Percentiles rank a stretch among this genome's conserved stretches.
Conservation (phyloP, 2,888 invertebrate genomes). For the Eupeodes luniger region DNA sequence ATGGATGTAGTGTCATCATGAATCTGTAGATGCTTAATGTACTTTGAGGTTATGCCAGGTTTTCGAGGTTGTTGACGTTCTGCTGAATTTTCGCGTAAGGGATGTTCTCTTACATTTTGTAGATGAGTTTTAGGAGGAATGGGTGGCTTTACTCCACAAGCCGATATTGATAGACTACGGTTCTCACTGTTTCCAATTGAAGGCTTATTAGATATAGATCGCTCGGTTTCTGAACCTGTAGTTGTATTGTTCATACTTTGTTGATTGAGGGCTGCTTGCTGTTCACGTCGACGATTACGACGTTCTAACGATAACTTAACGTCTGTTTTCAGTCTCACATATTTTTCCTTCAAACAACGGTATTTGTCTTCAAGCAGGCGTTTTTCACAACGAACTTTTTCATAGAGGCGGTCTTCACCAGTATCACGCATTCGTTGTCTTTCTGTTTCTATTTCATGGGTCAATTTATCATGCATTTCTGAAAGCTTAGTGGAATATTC, state of each 20-base stretch:
- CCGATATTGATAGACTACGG: constrained; percentile 77
- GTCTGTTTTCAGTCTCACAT: constrained; percentile 91
- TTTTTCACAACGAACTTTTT: constrained; percentile 89
- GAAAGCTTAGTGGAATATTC: constrained; percentile 88
- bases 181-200: constrained; percentile 85
- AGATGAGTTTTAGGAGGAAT: constrained; percentile 82
- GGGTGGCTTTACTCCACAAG: constrained; percentile 79
- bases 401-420: constrained; percentile 85
- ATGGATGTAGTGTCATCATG: constrained; percentile 83
- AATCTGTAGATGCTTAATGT: constrained; percentile 82
- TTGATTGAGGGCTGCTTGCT: constrained; percentile 82
- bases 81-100: constrained; percentile 77
- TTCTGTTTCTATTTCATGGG: constrained; percentile 86
- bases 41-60: constrained; percentile 82
- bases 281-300: constrained; percentile 88
- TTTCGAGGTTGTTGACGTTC: constrained; percentile 78
- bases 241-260: constrained; percentile 85
- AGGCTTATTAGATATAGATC: constrained; percentile 89
- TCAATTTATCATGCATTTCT: constrained; percentile 87
- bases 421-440: constrained; percentile 83
- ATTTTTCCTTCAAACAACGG: constrained; percentile 92
- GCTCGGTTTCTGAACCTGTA: constrained; percentile 92
- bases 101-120: constrained; percentile 55
- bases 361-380: constrained; percentile 91
- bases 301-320: constrained; percentile 91